phyloP scores from a whole-genome alignment of 1,140 invertebrate genomes.

The Drosophila triauraria region DNA sequence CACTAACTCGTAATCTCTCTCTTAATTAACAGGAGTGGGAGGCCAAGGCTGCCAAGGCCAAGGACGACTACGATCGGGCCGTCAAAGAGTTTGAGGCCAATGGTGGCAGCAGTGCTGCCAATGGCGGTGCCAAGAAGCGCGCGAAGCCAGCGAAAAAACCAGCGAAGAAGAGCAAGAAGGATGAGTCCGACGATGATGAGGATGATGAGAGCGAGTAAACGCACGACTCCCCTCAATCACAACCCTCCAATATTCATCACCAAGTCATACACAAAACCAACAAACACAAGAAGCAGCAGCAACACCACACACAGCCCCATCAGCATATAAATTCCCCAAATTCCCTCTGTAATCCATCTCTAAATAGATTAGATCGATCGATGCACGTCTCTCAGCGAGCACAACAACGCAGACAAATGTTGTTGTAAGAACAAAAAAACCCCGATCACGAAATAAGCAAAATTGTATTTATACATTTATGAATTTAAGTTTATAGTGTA shows the following conservation, averaged over 20 bases:
- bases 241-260: conserved; percentile 32
- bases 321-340: conserved; percentile 5
- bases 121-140: conserved; percentile 85
- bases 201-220: conserved; percentile 81
- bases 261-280: conserved; percentile 41
- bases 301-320: conserved; percentile 20
- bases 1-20: background rate
- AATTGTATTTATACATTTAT: conserved; percentile 76
- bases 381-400: background rate
- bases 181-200: conserved; percentile 83
- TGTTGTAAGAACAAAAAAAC: conserved; percentile 11
- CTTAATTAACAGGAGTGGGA: conserved; percentile 92
- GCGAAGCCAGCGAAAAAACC: conserved; percentile 84
- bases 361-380: conserved; percentile 13
- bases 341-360: conserved; percentile 8
- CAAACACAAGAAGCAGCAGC: conserved; percentile 23
- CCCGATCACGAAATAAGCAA: conserved; percentile 56
- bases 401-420: conserved; percentile 12
- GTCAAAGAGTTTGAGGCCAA: conserved; percentile 95
- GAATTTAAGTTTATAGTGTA: conserved; percentile 78
- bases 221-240: background rate
- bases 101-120: conserved; percentile 86
- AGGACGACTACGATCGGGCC: conserved; percentile 93
- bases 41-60: conserved; percentile 92
- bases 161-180: conserved; percentile 86